Evolutionary conservation across 1,140 invertebrate species (phyloP).

Genomic region (Proctacanthus coquilletti): DNA sequence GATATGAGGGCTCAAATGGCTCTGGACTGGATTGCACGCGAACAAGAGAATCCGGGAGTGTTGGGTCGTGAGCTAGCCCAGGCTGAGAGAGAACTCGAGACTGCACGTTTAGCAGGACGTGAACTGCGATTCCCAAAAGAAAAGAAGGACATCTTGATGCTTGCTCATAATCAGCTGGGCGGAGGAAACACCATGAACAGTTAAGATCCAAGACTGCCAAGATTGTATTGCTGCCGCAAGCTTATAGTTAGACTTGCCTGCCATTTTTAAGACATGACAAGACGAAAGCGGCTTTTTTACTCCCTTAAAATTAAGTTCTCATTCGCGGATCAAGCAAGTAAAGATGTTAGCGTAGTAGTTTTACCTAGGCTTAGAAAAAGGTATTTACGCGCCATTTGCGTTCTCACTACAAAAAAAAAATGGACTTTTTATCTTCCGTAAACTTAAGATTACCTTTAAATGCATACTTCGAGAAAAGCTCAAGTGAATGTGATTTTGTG

Average conservation of each 20-base stretch:
- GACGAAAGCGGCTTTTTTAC: too few relatives aligned
- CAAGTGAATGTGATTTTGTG: conserved; percentile 1
- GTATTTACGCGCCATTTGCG: too few relatives aligned
- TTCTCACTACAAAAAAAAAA: too few relatives aligned
- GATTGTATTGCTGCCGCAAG: too few relatives aligned
- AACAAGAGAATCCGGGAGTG: conserved; percentile 65
- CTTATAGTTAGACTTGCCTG: too few relatives aligned
- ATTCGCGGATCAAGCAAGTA: too few relatives aligned
- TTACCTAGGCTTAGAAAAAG: too few relatives aligned
- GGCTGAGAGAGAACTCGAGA: conserved; percentile 76
- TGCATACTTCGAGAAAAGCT: conserved; percentile 1
- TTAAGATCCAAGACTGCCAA: conserved; percentile 13
- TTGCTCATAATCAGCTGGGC: conserved; percentile 65
- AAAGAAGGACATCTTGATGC: conserved; percentile 84
- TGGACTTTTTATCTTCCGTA: too few relatives aligned
- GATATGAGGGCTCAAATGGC: conserved; percentile 95
- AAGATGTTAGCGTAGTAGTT: too few relatives aligned
- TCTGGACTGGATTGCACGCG: conserved; percentile 83
- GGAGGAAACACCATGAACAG: conserved; percentile 29
- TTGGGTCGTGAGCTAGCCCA: conserved; percentile 64
- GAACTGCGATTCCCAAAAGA: conserved; percentile 90
- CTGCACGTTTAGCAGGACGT: conserved; percentile 73
- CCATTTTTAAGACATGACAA: too few relatives aligned
- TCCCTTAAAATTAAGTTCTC: too few relatives aligned
- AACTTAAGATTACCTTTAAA: too few relatives aligned